These are phyloP conservation scores for Oligia fasciuncula DNA, from an alignment of 2,888 invertebrate genomes.

Conservation along the genomic window DNA sequence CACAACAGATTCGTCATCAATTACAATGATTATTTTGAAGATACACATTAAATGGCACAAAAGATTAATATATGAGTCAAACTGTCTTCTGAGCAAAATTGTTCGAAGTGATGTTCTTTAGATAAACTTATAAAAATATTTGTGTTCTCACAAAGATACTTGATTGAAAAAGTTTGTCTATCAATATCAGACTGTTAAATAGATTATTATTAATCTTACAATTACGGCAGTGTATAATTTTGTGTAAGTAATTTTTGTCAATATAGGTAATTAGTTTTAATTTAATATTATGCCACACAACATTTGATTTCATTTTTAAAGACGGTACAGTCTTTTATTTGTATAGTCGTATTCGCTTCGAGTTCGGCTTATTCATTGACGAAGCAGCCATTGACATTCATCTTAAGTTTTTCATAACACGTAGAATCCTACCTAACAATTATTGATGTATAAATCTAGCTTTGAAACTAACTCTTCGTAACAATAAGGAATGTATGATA, in stretches of 20 bases:
- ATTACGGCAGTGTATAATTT: slow-evolving; percentile 63
- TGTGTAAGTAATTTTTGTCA: slow-evolving; percentile 17
- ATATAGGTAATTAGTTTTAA: slow-evolving; percentile 9
- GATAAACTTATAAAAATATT: not conserved
- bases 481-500: slow-evolving; percentile 20
- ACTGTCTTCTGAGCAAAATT: slow-evolving; percentile 27
- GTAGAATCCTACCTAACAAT: not conserved
- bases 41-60: slow-evolving; percentile 71
- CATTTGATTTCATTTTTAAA: not conserved
- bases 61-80: slow-evolving; percentile 48
- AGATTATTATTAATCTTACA: slow-evolving; percentile 35
- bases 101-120: slow-evolving; percentile 5
- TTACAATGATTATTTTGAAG: slow-evolving; percentile 45
- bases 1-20: slow-evolving; percentile 36
- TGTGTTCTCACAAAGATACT: not conserved
- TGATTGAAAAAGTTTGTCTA: slow-evolving; percentile 8
- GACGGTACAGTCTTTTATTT: slow-evolving; percentile 16
- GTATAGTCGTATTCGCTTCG: slow-evolving; percentile 11
- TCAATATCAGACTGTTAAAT: slow-evolving; percentile 22
- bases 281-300: slow-evolving; percentile 10
- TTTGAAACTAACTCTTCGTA: slow-evolving; percentile 30
- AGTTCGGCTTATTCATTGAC: slow-evolving; percentile 17
- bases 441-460: slow-evolving; percentile 28
- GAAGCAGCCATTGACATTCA: slow-evolving; percentile 18
- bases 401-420: not conserved